Evolutionary conservation across 2,888 invertebrate genomes (phyloP).

Genomic region (Urechis unicinctus): DNA sequence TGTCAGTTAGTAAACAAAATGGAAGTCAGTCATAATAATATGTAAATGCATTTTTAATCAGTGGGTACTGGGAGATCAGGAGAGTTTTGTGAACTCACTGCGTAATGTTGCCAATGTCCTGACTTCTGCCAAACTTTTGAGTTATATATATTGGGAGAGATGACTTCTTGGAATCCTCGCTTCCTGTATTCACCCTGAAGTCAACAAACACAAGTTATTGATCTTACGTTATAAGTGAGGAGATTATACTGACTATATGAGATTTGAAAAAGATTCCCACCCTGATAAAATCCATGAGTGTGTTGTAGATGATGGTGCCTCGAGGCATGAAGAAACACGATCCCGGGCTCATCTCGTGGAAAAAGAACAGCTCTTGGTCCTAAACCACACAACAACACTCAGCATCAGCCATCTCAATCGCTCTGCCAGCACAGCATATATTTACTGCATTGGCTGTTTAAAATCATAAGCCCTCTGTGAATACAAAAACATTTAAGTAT

Average conservation of each 20-base stretch:
- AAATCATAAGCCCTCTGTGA: not conserved
- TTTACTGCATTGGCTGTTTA: too few relatives aligned
- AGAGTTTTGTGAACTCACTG: constrained; percentile 59
- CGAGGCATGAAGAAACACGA: constrained; percentile 97
- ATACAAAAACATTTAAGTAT: not conserved
- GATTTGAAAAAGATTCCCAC: constrained; percentile 27
- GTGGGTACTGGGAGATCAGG: too few relatives aligned
- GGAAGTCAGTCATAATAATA: constrained; percentile 59
- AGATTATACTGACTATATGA: not conserved
- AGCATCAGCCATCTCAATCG: too few relatives aligned
- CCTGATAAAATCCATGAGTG: constrained; percentile 76
- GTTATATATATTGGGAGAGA: constrained; percentile 94
- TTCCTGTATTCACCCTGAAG: constrained; percentile 70
- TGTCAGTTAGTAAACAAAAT: constrained; percentile 19
- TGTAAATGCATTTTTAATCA: too few relatives aligned
- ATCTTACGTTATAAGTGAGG: not conserved
- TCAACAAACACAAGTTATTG: constrained; percentile 3
- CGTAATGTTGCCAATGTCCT: constrained; percentile 97
- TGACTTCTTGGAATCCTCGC: constrained; percentile 83
- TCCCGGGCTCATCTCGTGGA: constrained; percentile 95
- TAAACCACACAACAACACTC: constrained; percentile 41
- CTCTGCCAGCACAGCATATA: too few relatives aligned
- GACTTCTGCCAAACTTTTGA: constrained; percentile 94
- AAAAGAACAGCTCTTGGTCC: constrained; percentile 97
- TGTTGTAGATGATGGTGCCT: constrained; percentile 94